Evolutionary conservation across 2,888 invertebrate genomes (phyloP), one percentile per base, ranked within the genome.

Genomic region (Plagiodera versicolora): DNA sequence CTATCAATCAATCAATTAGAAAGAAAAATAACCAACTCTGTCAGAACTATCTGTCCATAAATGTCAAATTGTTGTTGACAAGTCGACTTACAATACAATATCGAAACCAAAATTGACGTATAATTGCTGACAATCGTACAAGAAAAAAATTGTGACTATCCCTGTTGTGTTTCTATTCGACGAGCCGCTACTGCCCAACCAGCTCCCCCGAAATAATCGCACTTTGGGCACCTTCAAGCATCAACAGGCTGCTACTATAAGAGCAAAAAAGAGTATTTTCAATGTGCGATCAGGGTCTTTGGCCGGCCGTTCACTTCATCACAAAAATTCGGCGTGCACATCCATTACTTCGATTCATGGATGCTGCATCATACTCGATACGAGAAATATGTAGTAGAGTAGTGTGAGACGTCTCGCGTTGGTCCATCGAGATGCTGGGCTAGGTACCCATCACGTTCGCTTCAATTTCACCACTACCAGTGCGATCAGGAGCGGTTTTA

Each of bases 251-350:
- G 39, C 14, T 39, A n/a, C n/a, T n/a, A n/a, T n/a, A n/a, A 24
- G 24, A 24, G 24, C 24, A 24, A 24, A 24, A 24, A 24, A 24
- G 24, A 39, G 39, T 39, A 8, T 39, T 39, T 14, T 14, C 39
- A 39, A 39, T 39, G 39, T 39, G 14, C 14, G n/a, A 39, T 39
- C 39, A 39, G 44, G 79, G 79, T 79, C 78, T 76, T 77, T 77
- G 78, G 67, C 78, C 79, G 78, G 79, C 72, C 78, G 75, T 79
- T 79, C 78, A 79, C 78, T 5, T 74, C 72, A 55, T 55, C 75
- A 76, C n/a, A n/a, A n/a, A n/a, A n/a, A n/a, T n/a, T n/a, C n/a
- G n/a, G n/a, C n/a, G n/a, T n/a, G n/a, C n/a, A n/a, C n/a, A n/a
- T n/a, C 24, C 39, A 39, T 39, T 11, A 39, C 32, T 32, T 32